Conservation (phyloP, 2,797 vertebrate species). For the Sylvilagus floridanus region DNA sequence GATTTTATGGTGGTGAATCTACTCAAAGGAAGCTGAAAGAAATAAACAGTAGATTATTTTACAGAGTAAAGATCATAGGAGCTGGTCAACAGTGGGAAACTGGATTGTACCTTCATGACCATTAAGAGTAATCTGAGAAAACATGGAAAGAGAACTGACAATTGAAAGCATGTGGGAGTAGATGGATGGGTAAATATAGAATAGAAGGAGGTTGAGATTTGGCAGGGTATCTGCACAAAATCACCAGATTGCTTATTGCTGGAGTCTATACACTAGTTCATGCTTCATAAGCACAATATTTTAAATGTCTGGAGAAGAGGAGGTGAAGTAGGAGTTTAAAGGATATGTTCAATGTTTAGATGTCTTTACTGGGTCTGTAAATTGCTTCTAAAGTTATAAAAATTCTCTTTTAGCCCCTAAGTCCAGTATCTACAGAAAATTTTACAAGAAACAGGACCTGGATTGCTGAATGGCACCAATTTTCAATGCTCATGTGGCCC, state of each 20-base stretch:
- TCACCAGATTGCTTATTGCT: background rate
- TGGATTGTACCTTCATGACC: background rate
- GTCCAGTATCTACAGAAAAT: background rate
- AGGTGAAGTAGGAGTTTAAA: background rate
- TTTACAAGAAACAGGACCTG: background rate
- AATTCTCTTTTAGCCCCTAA: background rate
- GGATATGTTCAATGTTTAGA: background rate
- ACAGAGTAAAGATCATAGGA: background rate
- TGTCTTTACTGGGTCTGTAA: background rate
- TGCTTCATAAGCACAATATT: background rate
- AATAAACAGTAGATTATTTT: background rate
- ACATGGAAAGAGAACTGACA: background rate
- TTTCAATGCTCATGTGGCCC: background rate
- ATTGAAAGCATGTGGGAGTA: background rate
- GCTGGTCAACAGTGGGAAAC: background rate
- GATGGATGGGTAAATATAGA: background rate
- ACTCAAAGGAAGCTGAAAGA: background rate
- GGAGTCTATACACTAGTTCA: background rate
- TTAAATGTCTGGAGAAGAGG: background rate
- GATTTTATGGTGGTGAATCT: background rate
- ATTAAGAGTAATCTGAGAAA: background rate
- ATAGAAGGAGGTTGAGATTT: background rate
- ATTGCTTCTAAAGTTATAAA: background rate
- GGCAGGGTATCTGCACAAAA: background rate
- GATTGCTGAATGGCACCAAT: background rate